phyloP scores from a whole-genome alignment of 2,888 invertebrate genomes.

The Plemyria rubiginata region DNA sequence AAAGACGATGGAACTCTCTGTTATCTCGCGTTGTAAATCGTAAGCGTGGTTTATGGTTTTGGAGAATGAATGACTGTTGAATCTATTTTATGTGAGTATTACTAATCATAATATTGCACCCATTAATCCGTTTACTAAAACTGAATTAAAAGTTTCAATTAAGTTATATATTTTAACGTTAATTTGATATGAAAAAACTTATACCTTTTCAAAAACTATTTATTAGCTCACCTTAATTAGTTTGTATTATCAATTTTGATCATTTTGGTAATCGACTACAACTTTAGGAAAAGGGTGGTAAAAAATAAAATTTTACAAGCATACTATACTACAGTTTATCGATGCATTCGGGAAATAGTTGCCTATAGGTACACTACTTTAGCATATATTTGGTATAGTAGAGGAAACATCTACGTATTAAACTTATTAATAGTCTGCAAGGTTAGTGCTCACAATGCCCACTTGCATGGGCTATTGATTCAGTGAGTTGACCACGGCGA shows the following conservation, averaged over 20 bases:
- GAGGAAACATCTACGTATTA: slow-evolving; percentile 69
- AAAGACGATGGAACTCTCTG: slow-evolving; percentile 53
- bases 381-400: slow-evolving; percentile 30
- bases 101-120: slow-evolving; percentile 17
- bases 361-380: slow-evolving; percentile 39
- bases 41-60: slow-evolving; percentile 44
- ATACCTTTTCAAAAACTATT: too few species aligned
- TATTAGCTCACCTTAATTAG: too few species aligned
- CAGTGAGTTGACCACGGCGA: slow-evolving; percentile 21
- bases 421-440: slow-evolving; percentile 78
- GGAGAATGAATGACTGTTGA: slow-evolving; percentile 56
- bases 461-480: slow-evolving; percentile 47
- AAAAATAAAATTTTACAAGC: slow-evolving; percentile 7
- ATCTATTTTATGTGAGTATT: slow-evolving; percentile 65
- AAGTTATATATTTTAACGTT: too few species aligned
- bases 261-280: not conserved
- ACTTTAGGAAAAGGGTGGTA: not conserved
- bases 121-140: not conserved
- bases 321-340: slow-evolving; percentile 29
- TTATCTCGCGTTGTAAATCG: slow-evolving; percentile 48
- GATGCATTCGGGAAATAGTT: slow-evolving; percentile 32
- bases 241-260: not conserved
- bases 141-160: too few species aligned
- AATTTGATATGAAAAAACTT: too few species aligned
- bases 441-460: slow-evolving; percentile 73